These are phyloP conservation scores for Daktulosphaira vitifoliae DNA, from an alignment of 1,140 invertebrate species.

Conservation along the genomic window DNA sequence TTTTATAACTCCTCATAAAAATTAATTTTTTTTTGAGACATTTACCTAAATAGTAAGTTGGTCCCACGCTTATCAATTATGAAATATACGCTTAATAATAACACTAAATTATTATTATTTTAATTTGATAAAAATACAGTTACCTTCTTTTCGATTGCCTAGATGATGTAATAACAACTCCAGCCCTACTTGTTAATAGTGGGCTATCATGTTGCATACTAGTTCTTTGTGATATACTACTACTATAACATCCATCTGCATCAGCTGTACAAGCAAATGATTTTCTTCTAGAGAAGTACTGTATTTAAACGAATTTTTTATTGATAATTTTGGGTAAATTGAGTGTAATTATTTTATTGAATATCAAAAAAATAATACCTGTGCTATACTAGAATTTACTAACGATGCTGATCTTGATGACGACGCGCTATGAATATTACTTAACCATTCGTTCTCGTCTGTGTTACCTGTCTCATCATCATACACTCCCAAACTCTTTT, in stretches of 20 bases:
- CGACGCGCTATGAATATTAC: slow-evolving; percentile 20
- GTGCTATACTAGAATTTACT: slow-evolving; percentile 21
- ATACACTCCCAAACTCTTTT: slow-evolving; percentile 19
- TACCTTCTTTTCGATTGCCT: slow-evolving; percentile 75
- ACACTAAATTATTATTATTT: too few relatives aligned
- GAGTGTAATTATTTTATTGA: too few relatives aligned
- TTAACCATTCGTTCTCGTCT: slow-evolving; percentile 22
- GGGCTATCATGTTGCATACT: slow-evolving; percentile 53
- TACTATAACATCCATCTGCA: slow-evolving; percentile 25
- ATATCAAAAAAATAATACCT: background rate
- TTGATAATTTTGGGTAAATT: too few relatives aligned
- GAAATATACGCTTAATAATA: too few relatives aligned
- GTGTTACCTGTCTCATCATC: slow-evolving; percentile 4
- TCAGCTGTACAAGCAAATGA: slow-evolving; percentile 21
- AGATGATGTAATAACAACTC: slow-evolving; percentile 88
- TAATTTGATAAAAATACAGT: too few relatives aligned
- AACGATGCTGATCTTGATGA: slow-evolving; percentile 26
- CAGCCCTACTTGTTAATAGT: slow-evolving; percentile 60
- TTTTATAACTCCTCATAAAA: background rate
- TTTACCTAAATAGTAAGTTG: slow-evolving; percentile 9
- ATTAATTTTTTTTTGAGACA: too few relatives aligned
- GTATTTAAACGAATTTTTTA: too few relatives aligned
- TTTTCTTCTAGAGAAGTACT: slow-evolving; percentile 29
- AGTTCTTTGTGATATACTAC: slow-evolving; percentile 40
- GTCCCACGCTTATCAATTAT: slow-evolving; percentile 22